phyloP scores from a whole-genome alignment of 2,797 vertebrate species.

The Synanceia verrucosa region DNA sequence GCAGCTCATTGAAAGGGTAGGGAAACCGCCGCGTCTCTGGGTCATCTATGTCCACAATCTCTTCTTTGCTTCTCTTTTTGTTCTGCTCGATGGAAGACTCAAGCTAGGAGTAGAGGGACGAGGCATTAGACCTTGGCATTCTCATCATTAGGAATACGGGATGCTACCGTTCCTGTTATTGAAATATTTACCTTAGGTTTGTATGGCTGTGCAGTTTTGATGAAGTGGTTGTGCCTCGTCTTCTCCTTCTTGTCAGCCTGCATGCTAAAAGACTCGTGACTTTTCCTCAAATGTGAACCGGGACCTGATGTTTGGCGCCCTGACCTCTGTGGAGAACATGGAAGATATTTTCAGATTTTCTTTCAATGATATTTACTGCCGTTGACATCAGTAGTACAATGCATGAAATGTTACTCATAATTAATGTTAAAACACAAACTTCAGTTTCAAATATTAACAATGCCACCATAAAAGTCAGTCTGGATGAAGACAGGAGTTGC shows the following conservation, averaged over 20 bases:
- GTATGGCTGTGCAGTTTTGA: constrained; percentile 98
- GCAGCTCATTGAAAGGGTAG: constrained; percentile 96
- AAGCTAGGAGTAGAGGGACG: constrained; percentile 72
- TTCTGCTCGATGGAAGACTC: constrained; percentile 90
- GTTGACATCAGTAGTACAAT: background rate
- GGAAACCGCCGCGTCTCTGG: constrained; percentile 95
- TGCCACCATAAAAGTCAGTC: background rate
- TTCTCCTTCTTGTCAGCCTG: constrained; percentile 98
- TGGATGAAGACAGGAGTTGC: background rate
- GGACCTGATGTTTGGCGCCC: constrained; percentile 87
- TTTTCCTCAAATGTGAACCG: constrained; percentile 91
- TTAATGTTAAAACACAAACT: background rate
- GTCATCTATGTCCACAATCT: constrained; percentile 98
- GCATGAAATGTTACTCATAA: background rate
- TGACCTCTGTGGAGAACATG: constrained; percentile 83
- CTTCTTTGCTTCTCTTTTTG: constrained; percentile 96
- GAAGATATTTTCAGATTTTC: background rate
- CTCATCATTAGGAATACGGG: background rate
- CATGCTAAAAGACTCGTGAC: constrained; percentile 93
- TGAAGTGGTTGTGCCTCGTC: constrained; percentile 98
- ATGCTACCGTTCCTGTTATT: background rate
- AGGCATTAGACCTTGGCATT: background rate
- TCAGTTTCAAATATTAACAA: background rate
- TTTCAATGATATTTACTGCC: no score
- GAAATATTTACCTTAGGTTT: constrained; percentile 90